These are phyloP conservation scores for Rhynchotus rufescens DNA, from an alignment of 2,797 vertebrate species.

Conservation along the genomic window DNA sequence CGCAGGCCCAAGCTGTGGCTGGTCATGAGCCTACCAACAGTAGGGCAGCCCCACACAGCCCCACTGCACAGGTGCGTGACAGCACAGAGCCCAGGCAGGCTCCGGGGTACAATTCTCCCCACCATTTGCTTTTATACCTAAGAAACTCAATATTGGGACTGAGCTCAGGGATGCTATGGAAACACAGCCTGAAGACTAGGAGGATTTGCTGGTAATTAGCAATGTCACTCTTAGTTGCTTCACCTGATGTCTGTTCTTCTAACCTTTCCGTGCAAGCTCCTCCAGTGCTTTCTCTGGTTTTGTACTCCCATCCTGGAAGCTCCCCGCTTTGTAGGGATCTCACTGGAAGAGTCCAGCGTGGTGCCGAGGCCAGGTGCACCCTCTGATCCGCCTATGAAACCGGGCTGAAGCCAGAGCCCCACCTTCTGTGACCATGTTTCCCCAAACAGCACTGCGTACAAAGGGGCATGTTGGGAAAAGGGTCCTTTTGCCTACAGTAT, in stretches of 20 bases:
- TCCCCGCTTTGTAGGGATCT: not conserved
- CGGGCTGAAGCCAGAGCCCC: not conserved
- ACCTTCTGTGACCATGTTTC: accelerated
- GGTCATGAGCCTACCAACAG: not conserved
- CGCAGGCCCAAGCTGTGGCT: not conserved
- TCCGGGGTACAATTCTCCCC: not conserved
- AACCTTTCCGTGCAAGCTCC: not conserved
- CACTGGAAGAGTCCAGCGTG: not conserved
- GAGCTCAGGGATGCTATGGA: not conserved
- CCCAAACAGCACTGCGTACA: not conserved
- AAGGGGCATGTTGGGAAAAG: accelerated
- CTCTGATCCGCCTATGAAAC: not conserved
- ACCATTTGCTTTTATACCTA: not conserved
- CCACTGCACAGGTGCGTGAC: accelerated
- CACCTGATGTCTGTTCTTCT: not conserved
- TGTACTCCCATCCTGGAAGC: not conserved
- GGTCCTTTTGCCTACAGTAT: not conserved
- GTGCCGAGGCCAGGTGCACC: not conserved
- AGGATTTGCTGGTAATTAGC: not conserved
- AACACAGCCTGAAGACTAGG: not conserved
- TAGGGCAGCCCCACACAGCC: not conserved
- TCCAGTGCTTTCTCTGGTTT: not conserved
- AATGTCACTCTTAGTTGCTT: not conserved
- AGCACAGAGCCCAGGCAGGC: not conserved
- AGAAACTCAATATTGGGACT: not conserved